Percentiles rank a stretch among this genome's conserved stretches.
Evolutionary conservation across 1,140 invertebrate species (phyloP).

Genomic region (Acromyrmex charruanus): DNA sequence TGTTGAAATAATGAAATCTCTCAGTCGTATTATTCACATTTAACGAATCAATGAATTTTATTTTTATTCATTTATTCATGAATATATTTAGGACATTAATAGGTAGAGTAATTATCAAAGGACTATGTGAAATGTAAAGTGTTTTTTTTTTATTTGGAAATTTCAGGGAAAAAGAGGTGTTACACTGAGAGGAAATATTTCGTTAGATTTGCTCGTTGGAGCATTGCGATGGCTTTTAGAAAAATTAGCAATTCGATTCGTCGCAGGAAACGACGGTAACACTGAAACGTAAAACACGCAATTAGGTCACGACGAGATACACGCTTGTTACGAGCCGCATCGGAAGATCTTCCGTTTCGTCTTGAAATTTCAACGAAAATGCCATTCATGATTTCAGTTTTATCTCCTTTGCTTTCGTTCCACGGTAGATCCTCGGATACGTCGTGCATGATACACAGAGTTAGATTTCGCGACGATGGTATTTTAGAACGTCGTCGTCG

Average conservation of each 20-base stretch:
- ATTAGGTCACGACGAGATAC: constrained; percentile 74
- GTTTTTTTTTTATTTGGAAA: not conserved
- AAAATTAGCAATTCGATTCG: constrained; percentile 39
- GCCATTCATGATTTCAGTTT: constrained; percentile 4
- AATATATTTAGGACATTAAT: constrained; percentile 19
- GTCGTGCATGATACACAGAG: constrained; percentile 61
- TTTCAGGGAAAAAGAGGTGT: not conserved
- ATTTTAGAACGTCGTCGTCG: constrained; percentile 31
- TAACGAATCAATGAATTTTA: not conserved
- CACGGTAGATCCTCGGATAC: constrained; percentile 57
- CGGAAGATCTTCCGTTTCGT: constrained; percentile 44
- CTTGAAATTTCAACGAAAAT: constrained; percentile 13
- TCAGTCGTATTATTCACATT: not conserved
- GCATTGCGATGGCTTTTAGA: constrained; percentile 47
- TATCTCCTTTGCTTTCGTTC: constrained; percentile 11
- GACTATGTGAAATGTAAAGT: not conserved
- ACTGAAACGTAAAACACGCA: constrained; percentile 81
- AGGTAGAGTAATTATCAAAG: not conserved
- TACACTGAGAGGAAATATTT: constrained; percentile 6
- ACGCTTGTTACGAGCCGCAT: constrained; percentile 51
- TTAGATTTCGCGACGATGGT: constrained; percentile 68
- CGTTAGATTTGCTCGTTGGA: constrained; percentile 26
- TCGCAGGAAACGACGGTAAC: constrained; percentile 65
- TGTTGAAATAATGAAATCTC: constrained; percentile 5
- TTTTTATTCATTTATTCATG: not conserved